Percentiles rank a stretch among this genome's conserved stretches.
These are phyloP conservation scores for Apostichopus californicus DNA, from an alignment of 35 echinoderm and acorn worm species.

Conservation along the genomic window DNA sequence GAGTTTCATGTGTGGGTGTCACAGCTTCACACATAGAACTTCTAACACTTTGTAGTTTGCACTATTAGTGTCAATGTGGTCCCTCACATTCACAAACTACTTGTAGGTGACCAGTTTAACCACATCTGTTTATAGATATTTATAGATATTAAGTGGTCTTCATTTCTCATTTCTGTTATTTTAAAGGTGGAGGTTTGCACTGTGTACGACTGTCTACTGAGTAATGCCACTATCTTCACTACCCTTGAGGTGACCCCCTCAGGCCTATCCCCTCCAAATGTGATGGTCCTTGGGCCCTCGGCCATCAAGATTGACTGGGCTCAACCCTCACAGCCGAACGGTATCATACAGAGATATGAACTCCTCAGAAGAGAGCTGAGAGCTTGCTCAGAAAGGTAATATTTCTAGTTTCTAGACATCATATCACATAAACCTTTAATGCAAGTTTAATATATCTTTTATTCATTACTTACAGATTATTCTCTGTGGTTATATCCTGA, in stretches of 20 bases:
- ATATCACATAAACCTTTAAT: too few species aligned
- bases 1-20: too few species aligned
- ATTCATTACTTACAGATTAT: too few species aligned
- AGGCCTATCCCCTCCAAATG: conserved; percentile 70
- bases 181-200: conserved; percentile 93
- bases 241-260: conserved; percentile 85
- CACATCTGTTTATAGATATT: too few species aligned
- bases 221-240: conserved; percentile 74
- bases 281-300: conserved; percentile 68
- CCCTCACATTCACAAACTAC: too few species aligned
- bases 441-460: too few species aligned
- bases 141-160: too few species aligned
- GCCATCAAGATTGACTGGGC: conserved; percentile 82
- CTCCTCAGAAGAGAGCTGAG: conserved; percentile 65
- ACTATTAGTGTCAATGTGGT: too few species aligned
- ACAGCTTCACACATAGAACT: too few species aligned
- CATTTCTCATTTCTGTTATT: background rate
- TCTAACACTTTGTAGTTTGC: too few species aligned
- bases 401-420: background rate
- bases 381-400: conserved; percentile 57
- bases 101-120: too few species aligned
- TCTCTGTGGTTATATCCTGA: too few species aligned
- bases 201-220: conserved; percentile 87
- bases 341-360: conserved; percentile 89
- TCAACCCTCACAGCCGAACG: conserved; percentile 81